phyloP scores from a whole-genome alignment of 2,888 invertebrate genomes.

The Hypercompe scribonia region DNA sequence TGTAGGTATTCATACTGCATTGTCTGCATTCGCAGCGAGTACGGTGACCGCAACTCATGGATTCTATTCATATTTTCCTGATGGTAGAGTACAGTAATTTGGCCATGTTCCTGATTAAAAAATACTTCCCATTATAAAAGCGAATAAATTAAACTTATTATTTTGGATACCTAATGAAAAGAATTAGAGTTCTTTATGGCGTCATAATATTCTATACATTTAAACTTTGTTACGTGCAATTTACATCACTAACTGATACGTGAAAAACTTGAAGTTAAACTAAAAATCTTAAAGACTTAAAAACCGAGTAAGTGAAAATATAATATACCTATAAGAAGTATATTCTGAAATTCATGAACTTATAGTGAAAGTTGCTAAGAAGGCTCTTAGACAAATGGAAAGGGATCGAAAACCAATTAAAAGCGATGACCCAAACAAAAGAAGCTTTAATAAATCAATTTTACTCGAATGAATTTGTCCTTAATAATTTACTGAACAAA shows the following conservation, averaged over 20 bases:
- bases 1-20: no score
- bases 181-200: no score
- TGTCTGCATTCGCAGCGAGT: no score
- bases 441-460: constrained; percentile 47
- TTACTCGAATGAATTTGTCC: constrained; percentile 27
- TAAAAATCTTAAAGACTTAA: neutral
- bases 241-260: neutral
- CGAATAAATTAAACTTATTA: no score
- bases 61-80: no score
- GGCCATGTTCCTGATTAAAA: no score
- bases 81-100: no score
- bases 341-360: neutral
- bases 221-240: no score
- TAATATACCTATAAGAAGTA: neutral
- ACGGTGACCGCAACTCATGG: no score
- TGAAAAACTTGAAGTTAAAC: neutral
- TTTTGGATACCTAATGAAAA: no score
- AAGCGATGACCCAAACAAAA: constrained; percentile 49
- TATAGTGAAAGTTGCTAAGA: constrained; percentile 21
- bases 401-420: constrained; percentile 49
- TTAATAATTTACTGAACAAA: constrained; percentile 27
- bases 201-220: no score
- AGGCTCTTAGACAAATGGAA: constrained; percentile 43
- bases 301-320: neutral
- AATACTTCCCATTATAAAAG: no score